These are phyloP conservation scores for Dryobotodes eremita DNA, from an alignment of 2,888 invertebrate genomes.

Conservation along the genomic window DNA sequence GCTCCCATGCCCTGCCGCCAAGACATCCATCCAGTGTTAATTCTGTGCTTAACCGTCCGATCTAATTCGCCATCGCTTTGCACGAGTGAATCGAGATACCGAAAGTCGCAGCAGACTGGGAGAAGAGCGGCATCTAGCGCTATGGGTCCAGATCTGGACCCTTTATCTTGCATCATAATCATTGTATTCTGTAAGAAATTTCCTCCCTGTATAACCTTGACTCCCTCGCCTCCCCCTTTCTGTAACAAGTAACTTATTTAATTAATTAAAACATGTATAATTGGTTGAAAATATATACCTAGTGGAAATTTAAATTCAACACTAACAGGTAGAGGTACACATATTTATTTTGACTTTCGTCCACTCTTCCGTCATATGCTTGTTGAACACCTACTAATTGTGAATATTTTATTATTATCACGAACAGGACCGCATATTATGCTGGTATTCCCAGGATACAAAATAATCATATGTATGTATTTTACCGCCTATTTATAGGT, in stretches of 20 bases:
- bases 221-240: not conserved
- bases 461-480: slow-evolving; percentile 1
- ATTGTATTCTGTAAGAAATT: not conserved
- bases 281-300: not conserved
- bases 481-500: not conserved
- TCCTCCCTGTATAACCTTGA: not conserved
- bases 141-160: not conserved
- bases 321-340: not conserved
- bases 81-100: not conserved
- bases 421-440: not conserved
- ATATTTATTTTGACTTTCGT: not conserved
- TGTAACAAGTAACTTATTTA: not conserved
- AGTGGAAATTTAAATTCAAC: not conserved
- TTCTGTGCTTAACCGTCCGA: not conserved
- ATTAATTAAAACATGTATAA: not conserved
- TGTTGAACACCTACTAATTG: slow-evolving; percentile 1
- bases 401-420: slow-evolving; percentile 15
- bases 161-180: not conserved
- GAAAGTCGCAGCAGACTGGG: not conserved
- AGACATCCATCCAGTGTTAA: not conserved
- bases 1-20: not conserved
- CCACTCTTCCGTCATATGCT: not conserved
- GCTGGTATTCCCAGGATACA: slow-evolving; percentile 14
- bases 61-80: not conserved
- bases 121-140: not conserved